phyloP scores from a whole-genome alignment of 2,797 vertebrate species.

The Pangasius mekongensis region DNA sequence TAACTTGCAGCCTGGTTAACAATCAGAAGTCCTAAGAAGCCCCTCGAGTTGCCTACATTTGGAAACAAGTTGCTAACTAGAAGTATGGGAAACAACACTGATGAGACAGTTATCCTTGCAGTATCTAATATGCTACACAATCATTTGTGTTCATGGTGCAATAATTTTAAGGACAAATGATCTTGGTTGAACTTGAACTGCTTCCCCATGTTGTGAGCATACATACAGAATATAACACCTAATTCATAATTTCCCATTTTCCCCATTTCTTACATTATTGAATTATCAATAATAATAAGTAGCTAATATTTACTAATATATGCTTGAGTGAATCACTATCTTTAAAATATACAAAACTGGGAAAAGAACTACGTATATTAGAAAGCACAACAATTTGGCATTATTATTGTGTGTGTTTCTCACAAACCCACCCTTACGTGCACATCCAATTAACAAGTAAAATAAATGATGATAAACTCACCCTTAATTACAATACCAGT shows the following conservation, averaged over 20 bases:
- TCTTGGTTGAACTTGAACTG: conserved; percentile 5
- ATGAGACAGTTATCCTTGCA: neutral
- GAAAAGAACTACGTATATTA: neutral
- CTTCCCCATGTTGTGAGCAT: neutral
- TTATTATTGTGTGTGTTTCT: conserved; percentile 19
- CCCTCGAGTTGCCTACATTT: conserved; percentile 1
- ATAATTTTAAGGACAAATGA: neutral
- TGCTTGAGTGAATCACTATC: neutral
- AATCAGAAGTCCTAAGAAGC: conserved; percentile 10
- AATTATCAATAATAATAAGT: neutral
- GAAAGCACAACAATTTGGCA: conserved; percentile 16
- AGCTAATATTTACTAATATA: neutral
- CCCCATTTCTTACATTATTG: neutral
- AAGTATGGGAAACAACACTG: neutral
- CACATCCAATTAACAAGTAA: conserved; percentile 24
- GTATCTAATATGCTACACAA: neutral
- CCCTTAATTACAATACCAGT: conserved; percentile 35
- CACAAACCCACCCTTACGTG: conserved; percentile 27
- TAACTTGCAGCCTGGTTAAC: neutral
- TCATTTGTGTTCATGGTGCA: conserved; percentile 6
- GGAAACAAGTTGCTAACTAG: conserved; percentile 1
- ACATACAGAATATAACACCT: neutral
- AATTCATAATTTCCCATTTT: neutral
- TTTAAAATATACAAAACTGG: conserved; percentile 18
- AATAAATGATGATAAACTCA: conserved; percentile 35